These are phyloP conservation scores for Nemopilema nomurai DNA, from an alignment of 30 jellyfish, hydroid and myxozoan species.

Conservation along the genomic window DNA sequence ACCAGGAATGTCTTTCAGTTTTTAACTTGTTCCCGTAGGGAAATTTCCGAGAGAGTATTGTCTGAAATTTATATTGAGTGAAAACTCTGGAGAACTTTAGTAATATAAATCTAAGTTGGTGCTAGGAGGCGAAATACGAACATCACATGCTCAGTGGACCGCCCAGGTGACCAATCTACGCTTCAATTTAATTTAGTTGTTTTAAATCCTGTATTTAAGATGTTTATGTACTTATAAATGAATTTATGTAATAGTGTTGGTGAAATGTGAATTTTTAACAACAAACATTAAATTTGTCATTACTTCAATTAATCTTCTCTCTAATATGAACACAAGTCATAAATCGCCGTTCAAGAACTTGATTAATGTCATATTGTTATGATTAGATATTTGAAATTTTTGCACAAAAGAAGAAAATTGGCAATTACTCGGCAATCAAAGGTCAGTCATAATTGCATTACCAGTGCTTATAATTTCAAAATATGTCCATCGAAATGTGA, in stretches of 20 bases:
- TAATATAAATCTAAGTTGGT: not conserved
- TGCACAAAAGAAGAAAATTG: constrained; percentile 8
- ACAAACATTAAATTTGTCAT: constrained; percentile 31
- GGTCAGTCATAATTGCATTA: constrained; percentile 2
- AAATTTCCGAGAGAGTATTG: not conserved
- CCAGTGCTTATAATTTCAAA: constrained; percentile 18
- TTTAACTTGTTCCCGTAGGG: not conserved
- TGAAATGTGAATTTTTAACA: constrained; percentile 40
- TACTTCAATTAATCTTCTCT: constrained; percentile 1
- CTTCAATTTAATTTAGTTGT: constrained; percentile 19
- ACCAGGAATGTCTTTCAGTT: not conserved
- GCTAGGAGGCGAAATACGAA: not conserved
- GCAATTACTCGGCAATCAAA: constrained; percentile 16
- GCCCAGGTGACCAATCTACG: not conserved
- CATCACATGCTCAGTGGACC: not conserved
- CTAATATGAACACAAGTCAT: not conserved
- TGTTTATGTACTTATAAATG: constrained; percentile 44
- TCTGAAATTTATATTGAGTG: not conserved
- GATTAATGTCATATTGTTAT: not conserved
- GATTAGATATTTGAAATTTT: not conserved
- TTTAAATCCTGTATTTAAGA: constrained; percentile 41
- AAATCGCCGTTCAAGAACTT: not conserved
- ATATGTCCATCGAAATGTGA: not conserved
- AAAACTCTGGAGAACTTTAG: not conserved
- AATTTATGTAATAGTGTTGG: constrained; percentile 24